A percentile compares a stretch with the other conserved stretches of the same genome.
Conservation (phyloP, 2,888 invertebrate genomes). For the Sinelater perroti region DNA sequence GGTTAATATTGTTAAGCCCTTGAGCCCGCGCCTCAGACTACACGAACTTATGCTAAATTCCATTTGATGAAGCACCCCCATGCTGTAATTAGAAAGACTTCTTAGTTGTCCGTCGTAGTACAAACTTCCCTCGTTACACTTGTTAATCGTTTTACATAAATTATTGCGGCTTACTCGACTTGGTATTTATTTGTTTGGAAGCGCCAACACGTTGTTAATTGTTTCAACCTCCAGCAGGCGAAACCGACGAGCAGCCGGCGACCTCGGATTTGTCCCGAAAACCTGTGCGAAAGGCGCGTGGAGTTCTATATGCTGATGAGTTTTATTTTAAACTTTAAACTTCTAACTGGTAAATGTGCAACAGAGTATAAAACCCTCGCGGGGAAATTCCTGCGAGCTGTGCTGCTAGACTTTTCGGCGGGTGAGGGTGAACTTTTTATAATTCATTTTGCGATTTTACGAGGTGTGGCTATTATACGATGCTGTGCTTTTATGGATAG, state of each 20-base stretch:
- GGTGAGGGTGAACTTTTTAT: too few relatives aligned
- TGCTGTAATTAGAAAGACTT: constrained; percentile 25
- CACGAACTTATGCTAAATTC: constrained; percentile 21
- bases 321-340: constrained; percentile 2
- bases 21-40: constrained; percentile 14
- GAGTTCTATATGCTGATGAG: background rate
- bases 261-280: background rate
- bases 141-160: constrained; percentile 26
- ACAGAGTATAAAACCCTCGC: background rate
- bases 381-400: constrained; percentile 1
- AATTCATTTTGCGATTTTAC: too few relatives aligned
- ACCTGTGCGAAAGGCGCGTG: background rate
- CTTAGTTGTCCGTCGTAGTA: constrained; percentile 22
- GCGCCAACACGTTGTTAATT: constrained; percentile 14
- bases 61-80: constrained; percentile 23
- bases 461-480: too few relatives aligned
- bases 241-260: background rate
- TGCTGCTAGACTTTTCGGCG: too few relatives aligned
- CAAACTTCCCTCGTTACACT: constrained; percentile 23
- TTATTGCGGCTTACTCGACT: constrained; percentile 16
- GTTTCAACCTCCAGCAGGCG: constrained; percentile 12
- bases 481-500: too few relatives aligned
- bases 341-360: background rate
- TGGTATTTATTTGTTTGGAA: constrained; percentile 17
- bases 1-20: constrained; percentile 9